phyloP scores from a whole-genome alignment of 2,797 vertebrate genomes.

The Bradypus variegatus region DNA sequence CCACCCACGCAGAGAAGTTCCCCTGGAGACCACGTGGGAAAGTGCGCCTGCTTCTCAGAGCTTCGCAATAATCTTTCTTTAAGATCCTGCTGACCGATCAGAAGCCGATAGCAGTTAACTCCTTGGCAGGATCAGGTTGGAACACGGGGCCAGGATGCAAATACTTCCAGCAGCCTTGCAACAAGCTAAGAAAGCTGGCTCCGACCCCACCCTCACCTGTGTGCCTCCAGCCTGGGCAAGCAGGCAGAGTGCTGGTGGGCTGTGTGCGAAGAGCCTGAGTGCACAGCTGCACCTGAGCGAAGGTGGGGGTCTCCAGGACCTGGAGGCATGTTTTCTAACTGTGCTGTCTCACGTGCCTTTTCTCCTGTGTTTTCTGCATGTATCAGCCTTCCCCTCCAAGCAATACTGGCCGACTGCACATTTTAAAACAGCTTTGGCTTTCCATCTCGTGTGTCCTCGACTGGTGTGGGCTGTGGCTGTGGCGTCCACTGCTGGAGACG shows the following conservation, averaged over 20 bases:
- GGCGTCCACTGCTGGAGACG: background rate
- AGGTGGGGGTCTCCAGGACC: background rate
- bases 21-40: background rate
- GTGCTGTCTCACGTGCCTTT: background rate
- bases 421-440: background rate
- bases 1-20: background rate
- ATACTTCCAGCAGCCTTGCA: background rate
- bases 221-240: background rate
- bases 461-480: fast-evolving
- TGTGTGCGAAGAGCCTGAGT: background rate
- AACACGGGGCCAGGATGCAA: background rate
- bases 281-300: background rate
- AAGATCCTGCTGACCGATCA: background rate
- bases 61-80: background rate
- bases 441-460: background rate
- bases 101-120: background rate
- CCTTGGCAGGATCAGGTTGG: background rate
- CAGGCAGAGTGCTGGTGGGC: background rate
- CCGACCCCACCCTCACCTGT: background rate
- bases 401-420: background rate
- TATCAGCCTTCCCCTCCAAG: background rate
- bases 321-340: background rate
- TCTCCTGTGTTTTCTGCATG: background rate
- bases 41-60: background rate
- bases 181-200: background rate